Evolutionary conservation across 1,140 invertebrate genomes (phyloP).

Genomic region (Pseudomyrmex dendroicus): DNA sequence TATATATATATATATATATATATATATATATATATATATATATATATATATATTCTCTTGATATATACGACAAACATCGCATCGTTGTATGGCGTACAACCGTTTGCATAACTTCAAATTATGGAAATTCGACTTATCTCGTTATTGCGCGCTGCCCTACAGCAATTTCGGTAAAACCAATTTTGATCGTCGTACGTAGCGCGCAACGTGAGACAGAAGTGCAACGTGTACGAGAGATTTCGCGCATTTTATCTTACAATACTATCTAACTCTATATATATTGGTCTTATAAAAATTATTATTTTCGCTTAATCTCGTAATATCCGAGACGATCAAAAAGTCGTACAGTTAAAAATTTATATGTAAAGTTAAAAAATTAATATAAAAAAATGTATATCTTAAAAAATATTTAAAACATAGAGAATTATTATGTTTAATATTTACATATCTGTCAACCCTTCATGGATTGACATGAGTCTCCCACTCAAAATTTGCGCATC

Average conservation of each 20-base stretch:
- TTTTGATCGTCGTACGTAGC: slow-evolving; percentile 29
- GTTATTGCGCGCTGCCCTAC: slow-evolving; percentile 22
- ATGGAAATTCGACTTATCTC: slow-evolving; percentile 34
- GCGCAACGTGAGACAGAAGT: too few relatives aligned
- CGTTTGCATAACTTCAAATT: slow-evolving; percentile 50
- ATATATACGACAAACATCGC: slow-evolving; percentile 25
- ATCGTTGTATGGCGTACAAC: background rate
- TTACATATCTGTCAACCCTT: too few relatives aligned
- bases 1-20: too few relatives aligned
- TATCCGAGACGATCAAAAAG: background rate
- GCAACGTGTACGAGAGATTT: background rate
- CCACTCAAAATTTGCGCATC: too few relatives aligned
- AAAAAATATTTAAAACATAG: too few relatives aligned
- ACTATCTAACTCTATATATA: background rate
- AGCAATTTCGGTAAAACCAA: slow-evolving; percentile 43
- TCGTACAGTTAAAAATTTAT: too few relatives aligned
- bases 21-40: too few relatives aligned
- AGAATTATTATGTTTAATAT: too few relatives aligned
- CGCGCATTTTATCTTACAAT: background rate
- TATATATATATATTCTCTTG: background rate
- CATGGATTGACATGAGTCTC: too few relatives aligned
- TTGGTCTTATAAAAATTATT: background rate
- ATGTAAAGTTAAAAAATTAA: too few relatives aligned
- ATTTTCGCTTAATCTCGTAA: background rate
- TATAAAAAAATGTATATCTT: too few relatives aligned